Conservation (phyloP, 2,888 invertebrate genomes). For the Caenorhabditis sp. region DNA sequence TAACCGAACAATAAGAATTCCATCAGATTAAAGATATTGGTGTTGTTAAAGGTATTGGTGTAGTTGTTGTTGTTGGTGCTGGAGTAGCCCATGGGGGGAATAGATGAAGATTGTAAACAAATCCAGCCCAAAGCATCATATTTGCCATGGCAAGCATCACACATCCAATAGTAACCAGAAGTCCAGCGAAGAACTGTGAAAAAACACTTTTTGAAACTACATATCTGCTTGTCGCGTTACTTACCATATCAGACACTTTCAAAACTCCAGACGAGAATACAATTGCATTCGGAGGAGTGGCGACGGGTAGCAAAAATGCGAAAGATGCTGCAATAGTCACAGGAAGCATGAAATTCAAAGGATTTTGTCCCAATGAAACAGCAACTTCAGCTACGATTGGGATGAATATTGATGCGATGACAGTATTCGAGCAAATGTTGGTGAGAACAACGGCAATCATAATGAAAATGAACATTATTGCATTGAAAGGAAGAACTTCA, state of each 20-base stretch:
- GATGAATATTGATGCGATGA: slow-evolving; percentile 84
- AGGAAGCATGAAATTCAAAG: slow-evolving; percentile 72
- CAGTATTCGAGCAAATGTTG: slow-evolving; percentile 87
- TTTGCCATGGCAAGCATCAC: slow-evolving; percentile 39
- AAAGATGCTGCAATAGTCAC: slow-evolving; percentile 71
- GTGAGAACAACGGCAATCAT: slow-evolving; percentile 83
- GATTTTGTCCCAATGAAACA: slow-evolving; percentile 61
- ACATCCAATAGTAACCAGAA: slow-evolving; percentile 51
- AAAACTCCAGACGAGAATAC: slow-evolving; percentile 55
- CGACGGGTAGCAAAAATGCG: slow-evolving; percentile 78
- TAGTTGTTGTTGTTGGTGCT: slow-evolving; percentile 3
- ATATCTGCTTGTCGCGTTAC: background rate
- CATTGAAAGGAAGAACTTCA: slow-evolving; percentile 77
- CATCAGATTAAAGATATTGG: no score
- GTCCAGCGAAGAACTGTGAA: slow-evolving; percentile 44
- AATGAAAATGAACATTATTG: slow-evolving; percentile 81
- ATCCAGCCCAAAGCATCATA: slow-evolving; percentile 49
- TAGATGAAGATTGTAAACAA: slow-evolving; percentile 43
- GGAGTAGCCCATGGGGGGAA: slow-evolving; percentile 55
- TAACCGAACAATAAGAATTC: no score
- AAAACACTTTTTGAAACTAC: slow-evolving; percentile 5
- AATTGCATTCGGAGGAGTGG: slow-evolving; percentile 90
- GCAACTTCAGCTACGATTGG: slow-evolving; percentile 76
- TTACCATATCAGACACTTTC: slow-evolving; percentile 57
- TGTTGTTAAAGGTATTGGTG: background rate